Conservation (phyloP, 1,140 invertebrate species). For the Cotesia vestalis region DNA sequence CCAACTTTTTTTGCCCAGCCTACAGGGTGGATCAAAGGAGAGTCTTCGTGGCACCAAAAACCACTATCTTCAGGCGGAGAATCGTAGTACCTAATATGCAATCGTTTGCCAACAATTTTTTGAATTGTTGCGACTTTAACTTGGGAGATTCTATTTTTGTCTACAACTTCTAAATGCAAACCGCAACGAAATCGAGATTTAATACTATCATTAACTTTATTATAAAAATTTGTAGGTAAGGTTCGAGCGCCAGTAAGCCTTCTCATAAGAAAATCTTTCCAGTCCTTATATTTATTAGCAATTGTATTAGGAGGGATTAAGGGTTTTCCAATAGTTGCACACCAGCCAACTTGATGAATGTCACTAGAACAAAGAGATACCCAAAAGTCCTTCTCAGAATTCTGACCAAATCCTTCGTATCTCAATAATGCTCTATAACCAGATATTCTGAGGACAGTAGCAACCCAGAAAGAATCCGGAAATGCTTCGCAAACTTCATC, state of each 20-base stretch:
- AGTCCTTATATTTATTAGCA: constrained; percentile 92
- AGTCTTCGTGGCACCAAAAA: constrained; percentile 97
- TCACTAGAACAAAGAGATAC: constrained; percentile 91
- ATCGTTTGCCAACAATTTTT: constrained; percentile 89
- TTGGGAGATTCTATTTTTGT: constrained; percentile 94
- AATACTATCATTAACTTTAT: constrained; percentile 84
- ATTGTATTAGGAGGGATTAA: constrained; percentile 91
- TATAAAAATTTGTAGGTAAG: constrained; percentile 89
- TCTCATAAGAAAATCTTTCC: constrained; percentile 94
- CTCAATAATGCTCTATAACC: constrained; percentile 92
- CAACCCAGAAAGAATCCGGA: constrained; percentile 93
- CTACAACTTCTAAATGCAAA: constrained; percentile 91
- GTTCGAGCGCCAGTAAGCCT: constrained; percentile 92
- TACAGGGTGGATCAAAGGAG: constrained; percentile 91
- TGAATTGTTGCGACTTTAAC: constrained; percentile 89
- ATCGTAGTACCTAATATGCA: constrained; percentile 91
- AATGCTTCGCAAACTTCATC: constrained; percentile 80
- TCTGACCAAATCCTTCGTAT: constrained; percentile 93
- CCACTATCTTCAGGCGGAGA: constrained; percentile 79
- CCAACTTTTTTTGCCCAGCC: constrained; percentile 88
- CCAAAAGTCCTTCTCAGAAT: constrained; percentile 93
- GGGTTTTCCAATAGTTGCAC: constrained; percentile 92
- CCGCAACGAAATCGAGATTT: constrained; percentile 84
- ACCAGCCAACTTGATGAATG: constrained; percentile 96
- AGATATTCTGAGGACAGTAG: constrained; percentile 88